Evolutionary conservation across 2,113 vertebrate species (phyloP).

Genomic region (Noctilio leporinus): DNA sequence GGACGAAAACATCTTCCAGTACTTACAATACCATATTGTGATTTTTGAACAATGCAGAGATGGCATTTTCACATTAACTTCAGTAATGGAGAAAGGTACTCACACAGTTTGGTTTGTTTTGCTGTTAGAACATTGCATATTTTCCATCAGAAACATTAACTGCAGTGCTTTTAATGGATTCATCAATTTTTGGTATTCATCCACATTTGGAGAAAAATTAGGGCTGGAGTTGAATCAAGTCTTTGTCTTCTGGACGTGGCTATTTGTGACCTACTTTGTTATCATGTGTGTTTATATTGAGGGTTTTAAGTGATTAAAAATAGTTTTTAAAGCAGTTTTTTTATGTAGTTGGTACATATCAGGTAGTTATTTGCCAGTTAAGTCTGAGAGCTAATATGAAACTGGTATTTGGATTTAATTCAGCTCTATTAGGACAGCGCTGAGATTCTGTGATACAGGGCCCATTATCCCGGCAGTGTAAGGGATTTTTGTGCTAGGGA

Average conservation of each 20-base stretch:
- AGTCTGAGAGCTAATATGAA: constrained; percentile 73
- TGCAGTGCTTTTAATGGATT: not conserved
- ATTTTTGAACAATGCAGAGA: not conserved
- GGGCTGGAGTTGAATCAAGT: not conserved
- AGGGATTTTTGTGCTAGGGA: constrained; percentile 82
- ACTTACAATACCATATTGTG: not conserved
- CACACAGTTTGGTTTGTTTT: not conserved
- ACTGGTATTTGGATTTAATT: constrained; percentile 70
- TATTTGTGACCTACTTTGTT: not conserved
- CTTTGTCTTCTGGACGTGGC: constrained; percentile 18
- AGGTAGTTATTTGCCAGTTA: constrained; percentile 74
- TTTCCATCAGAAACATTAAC: not conserved
- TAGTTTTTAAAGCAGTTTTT: not conserved
- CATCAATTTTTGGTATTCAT: not conserved
- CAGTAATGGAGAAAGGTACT: not conserved
- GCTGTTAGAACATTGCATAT: not conserved
- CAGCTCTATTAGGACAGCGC: constrained; percentile 71
- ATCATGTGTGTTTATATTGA: not conserved
- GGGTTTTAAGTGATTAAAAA: not conserved
- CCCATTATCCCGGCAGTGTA: constrained; percentile 77
- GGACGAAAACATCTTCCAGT: not conserved
- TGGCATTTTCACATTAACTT: not conserved
- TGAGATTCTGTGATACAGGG: constrained; percentile 77
- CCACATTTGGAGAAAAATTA: not conserved
- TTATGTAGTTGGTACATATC: constrained; percentile 34